Percentiles rank a stretch among this genome's conserved stretches.
Conservation (phyloP, 2,888 invertebrate genomes). For the Adela reaumurella region DNA sequence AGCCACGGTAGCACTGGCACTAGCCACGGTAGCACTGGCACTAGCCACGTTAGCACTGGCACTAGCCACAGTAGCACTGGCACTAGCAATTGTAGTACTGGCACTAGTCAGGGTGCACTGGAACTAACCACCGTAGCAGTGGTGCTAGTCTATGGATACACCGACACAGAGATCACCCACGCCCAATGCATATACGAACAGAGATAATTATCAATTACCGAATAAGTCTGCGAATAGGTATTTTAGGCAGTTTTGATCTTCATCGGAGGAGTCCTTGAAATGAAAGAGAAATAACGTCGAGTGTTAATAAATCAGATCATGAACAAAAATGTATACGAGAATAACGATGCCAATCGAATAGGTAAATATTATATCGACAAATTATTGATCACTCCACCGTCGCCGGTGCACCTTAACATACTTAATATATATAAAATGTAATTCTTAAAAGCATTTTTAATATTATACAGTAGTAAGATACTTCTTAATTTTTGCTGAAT, state of each 20-base stretch:
- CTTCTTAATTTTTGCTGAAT: background rate
- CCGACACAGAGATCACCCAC: slow-evolving; percentile 40
- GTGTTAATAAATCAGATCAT: background rate
- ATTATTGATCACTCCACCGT: background rate
- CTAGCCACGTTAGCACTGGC: too few species aligned
- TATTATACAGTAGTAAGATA: background rate
- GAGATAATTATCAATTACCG: slow-evolving; percentile 45
- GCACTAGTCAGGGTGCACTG: too few species aligned
- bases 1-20: too few species aligned
- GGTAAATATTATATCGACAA: background rate
- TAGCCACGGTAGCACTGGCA: too few species aligned
- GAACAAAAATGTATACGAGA: too few species aligned
- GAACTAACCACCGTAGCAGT: too few species aligned
- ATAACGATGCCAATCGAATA: too few species aligned
- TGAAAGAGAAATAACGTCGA: slow-evolving; percentile 27
- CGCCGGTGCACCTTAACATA: background rate
- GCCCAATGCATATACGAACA: slow-evolving; percentile 12
- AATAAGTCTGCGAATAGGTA: slow-evolving; percentile 65
- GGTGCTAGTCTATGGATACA: too few species aligned
- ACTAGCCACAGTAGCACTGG: too few species aligned
- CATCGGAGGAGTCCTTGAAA: slow-evolving; percentile 46
- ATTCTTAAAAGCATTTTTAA: background rate
- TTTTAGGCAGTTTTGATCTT: slow-evolving; percentile 67
- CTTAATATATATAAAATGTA: background rate
- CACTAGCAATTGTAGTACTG: background rate